phyloP scores from a whole-genome alignment of 2,113 vertebrate species.

The Thamnophis sirtalis region DNA sequence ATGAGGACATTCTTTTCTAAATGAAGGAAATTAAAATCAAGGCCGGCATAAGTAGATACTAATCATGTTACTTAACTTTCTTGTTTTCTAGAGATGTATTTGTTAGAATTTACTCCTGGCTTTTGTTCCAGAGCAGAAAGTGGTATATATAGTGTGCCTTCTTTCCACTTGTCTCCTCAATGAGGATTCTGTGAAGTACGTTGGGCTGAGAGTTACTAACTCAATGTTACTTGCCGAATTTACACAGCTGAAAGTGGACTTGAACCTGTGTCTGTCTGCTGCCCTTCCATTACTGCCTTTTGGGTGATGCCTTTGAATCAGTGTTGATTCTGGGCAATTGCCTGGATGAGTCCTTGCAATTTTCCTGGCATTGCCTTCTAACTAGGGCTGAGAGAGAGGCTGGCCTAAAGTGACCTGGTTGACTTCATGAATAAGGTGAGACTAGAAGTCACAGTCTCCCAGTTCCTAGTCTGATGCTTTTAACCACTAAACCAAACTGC shows the following conservation, averaged over 20 bases:
- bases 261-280: neutral
- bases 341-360: neutral
- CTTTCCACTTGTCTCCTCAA: neutral
- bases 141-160: neutral
- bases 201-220: neutral
- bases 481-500: neutral
- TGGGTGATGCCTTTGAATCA: neutral
- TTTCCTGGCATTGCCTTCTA: neutral
- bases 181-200: neutral
- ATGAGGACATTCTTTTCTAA: neutral
- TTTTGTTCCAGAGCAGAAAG: neutral
- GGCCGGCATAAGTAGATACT: neutral
- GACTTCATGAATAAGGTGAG: neutral
- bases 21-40: neutral
- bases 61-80: neutral
- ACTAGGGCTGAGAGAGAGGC: neutral
- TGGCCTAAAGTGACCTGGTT: neutral
- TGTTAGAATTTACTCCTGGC: neutral
- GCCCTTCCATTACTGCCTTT: neutral
- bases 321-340: neutral
- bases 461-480: neutral
- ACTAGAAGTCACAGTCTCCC: neutral
- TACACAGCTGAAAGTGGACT: neutral
- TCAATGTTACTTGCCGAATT: neutral
- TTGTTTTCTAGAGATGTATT: neutral